Evolutionary conservation across 2,888 invertebrate species (phyloP).

Genomic region (Noctua fimbriata): DNA sequence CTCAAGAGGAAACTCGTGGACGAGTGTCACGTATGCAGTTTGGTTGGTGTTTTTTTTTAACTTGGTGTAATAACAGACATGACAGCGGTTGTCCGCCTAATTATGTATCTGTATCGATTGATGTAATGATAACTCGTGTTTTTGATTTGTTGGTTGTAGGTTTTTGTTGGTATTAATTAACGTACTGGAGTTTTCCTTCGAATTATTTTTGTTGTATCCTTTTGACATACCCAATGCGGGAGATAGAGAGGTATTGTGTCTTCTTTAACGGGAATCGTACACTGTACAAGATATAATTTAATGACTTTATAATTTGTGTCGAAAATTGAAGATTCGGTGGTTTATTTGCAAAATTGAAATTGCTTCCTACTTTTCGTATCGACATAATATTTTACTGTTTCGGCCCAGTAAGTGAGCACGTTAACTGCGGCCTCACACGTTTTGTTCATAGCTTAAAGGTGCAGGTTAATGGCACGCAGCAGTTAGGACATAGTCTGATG

Average conservation of each 20-base stretch:
- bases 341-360: background rate
- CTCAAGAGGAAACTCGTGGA: too few species aligned
- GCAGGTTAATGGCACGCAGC: too few species aligned
- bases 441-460: background rate
- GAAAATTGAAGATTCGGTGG: background rate
- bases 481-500: background rate
- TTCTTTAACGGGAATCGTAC: background rate
- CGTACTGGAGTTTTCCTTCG: background rate
- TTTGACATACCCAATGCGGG: background rate
- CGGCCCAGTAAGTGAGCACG: background rate
- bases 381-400: background rate
- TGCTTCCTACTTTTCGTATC: background rate
- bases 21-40: background rate
- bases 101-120: slow-evolving; percentile 29
- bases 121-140: background rate
- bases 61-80: background rate
- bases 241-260: background rate
- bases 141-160: background rate
- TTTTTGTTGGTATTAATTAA: background rate
- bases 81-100: background rate
- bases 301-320: background rate
- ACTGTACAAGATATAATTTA: too few species aligned
- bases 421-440: background rate
- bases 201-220: background rate
- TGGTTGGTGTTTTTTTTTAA: background rate